Base-by-base conservation (phyloP, 2,888 invertebrate genomes). In the Ametastegia equiseti region DNA sequence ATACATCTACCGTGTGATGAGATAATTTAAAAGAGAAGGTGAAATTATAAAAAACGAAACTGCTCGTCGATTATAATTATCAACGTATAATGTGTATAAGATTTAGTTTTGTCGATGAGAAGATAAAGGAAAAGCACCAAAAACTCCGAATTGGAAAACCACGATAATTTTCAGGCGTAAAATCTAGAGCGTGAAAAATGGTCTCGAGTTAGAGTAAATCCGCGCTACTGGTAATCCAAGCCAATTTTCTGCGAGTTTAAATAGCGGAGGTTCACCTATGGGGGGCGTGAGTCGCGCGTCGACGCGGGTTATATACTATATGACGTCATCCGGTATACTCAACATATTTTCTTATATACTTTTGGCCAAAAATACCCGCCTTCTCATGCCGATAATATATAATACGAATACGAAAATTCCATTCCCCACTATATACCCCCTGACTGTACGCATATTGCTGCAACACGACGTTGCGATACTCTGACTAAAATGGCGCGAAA, bases 401-500 rank as follows among this genome's bases (percentile, higher is more conserved):
- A n/a, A n/a, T n/a, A n/a, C n/a, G n/a, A n/a, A n/a, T n/a, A n/a
- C n/a, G n/a, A n/a, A n/a, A n/a, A n/a, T n/a, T n/a, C 11, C 30
- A 15, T 30, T 60, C 27, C 11, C 15, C 23, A 60, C 23, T 30
- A 15, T 30, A 57, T n/a, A 23, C 15, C 11, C 23, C 2, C 60
- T 9, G 42, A 9, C 42, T 9, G 42, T 3, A 42, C 3, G 11
- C 42, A 6, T 42, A 42, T 42, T 27, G 15, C 13, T 23, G 30
- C 15, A 27, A 30, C n/a, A 7, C 60, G 36, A 39, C 67, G 39
- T 67, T n/a, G 39, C 67, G 39, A 67, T 39, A 11, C 39, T 39
- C 15, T 67, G 67, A 67, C 36, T 67, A 36, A 67, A 67, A 67
- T 67, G 67, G 67, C 67, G 67, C 67, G 67, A 67, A 67, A 67